These are phyloP conservation scores for Eupithecia exiguata DNA, from an alignment of 2,888 invertebrate species.

Conservation along the genomic window DNA sequence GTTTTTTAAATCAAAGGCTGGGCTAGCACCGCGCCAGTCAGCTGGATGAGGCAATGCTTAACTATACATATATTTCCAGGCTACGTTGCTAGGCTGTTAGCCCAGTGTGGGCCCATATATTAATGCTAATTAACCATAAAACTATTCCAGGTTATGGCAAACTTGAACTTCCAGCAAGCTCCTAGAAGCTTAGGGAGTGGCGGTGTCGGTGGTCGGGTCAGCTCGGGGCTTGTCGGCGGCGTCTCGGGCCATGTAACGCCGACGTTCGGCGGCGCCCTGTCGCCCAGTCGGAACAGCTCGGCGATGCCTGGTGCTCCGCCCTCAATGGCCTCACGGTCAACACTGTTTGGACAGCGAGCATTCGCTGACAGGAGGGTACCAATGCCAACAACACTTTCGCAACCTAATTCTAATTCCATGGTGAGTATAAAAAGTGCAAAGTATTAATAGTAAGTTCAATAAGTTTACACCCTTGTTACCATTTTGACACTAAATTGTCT, in stretches of 20 bases:
- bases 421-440: conserved; percentile 53
- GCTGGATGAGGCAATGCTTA: no score
- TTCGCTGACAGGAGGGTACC: conserved; percentile 90
- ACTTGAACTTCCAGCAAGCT: conserved; percentile 95
- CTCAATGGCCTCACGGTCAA: conserved; percentile 84
- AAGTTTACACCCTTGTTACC: no score
- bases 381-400: conserved; percentile 84
- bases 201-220: conserved; percentile 79
- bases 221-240: conserved; percentile 90
- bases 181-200: conserved; percentile 94
- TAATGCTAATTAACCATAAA: neutral
- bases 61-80: no score
- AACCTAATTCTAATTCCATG: conserved; percentile 81
- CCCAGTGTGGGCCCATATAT: neutral
- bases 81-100: neutral
- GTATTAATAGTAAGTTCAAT: neutral
- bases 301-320: conserved; percentile 82
- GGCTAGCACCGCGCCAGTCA: no score
- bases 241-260: conserved; percentile 84
- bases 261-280: conserved; percentile 78
- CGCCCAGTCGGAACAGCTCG: conserved; percentile 74
- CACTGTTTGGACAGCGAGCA: conserved; percentile 91
- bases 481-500: no score
- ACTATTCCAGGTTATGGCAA: conserved; percentile 91
- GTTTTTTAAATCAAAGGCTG: no score